A percentile compares a stretch with the other conserved stretches of the same genome.
Conservation (phyloP, 2,888 invertebrate species). For the Sphinx pinastri region DNA sequence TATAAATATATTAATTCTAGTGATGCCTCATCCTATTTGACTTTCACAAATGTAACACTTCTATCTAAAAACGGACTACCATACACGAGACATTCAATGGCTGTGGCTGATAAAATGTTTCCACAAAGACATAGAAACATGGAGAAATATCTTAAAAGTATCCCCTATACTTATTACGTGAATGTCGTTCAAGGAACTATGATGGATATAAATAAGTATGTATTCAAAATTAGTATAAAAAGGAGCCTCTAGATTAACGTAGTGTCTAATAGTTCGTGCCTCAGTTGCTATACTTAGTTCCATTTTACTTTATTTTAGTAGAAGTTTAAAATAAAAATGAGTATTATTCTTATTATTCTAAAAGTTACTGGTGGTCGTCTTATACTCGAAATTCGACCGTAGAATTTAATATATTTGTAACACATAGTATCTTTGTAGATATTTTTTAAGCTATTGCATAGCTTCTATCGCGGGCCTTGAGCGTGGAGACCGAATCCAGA, state of each 20-base stretch:
- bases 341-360: no score
- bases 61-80: constrained; percentile 85
- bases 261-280: no score
- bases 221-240: constrained; percentile 18
- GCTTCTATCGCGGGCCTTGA: no score
- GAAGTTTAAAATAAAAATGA: no score
- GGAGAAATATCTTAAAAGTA: constrained; percentile 79
- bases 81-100: constrained; percentile 57
- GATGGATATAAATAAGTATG: constrained; percentile 82
- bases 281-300: no score
- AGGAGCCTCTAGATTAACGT: background rate
- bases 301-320: no score
- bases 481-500: no score
- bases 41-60: constrained; percentile 88
- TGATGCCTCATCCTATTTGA: constrained; percentile 71
- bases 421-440: no score
- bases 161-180: constrained; percentile 86
- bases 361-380: no score
- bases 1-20: constrained; percentile 50
- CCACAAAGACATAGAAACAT: constrained; percentile 73
- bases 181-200: constrained; percentile 85
- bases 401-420: no score
- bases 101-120: constrained; percentile 74
- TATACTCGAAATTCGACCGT: no score
- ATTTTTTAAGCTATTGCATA: no score